Evolutionary conservation across 2,113 vertebrate species (phyloP), one percentile per base, ranked within the genome.

Genomic region (Uria aalge): DNA sequence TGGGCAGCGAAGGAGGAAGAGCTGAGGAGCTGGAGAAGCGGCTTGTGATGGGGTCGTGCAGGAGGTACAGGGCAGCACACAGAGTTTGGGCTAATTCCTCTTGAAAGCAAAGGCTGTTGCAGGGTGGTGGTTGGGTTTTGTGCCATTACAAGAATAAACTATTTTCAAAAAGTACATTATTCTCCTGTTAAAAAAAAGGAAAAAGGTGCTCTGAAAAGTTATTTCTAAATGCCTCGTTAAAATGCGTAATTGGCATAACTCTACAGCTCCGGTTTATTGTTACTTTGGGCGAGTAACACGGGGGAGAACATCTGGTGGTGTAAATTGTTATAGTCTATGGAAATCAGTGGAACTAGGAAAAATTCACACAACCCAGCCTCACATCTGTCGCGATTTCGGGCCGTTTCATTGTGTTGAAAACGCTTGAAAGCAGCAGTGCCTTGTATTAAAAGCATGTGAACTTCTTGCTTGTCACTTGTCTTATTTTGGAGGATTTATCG

Each of bases 171-270:
- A 21, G 32, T 56, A 41, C 80, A 40, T 56, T 22, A 8, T 2
- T 23, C 3, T 62, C 43, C 62, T 48, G 7, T 76, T 13, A 77
- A 81, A 23, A 52, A 21, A 20, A 22, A 13, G 13, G 24, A 30
- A 8, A 48, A 60, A 73, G 8, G 20, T 17, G 0, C n/a, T 89
- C 69, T 52, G 43, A 38, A 16, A 74, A 66, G 56, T 74, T 50
- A 16, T 26, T 87, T 74, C 74, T 80, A 24, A 86, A 67, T 34
- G 26, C 50, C 56, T 84, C 0, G 0, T 78, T 92, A 47, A 75
- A 81, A 36, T 2, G 16, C 0, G 0, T 52, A 22, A 57, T 56
- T 1, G 0, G 24, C 36, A 4, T 45, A 84, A 38, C 57, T 77
- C 13, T 17, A 3, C 22, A 79, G 68, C 75, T 72, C 40, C 29